Evolutionary conservation across 2,888 invertebrate species (phyloP).

Genomic region (Drosophila helvetica): DNA sequence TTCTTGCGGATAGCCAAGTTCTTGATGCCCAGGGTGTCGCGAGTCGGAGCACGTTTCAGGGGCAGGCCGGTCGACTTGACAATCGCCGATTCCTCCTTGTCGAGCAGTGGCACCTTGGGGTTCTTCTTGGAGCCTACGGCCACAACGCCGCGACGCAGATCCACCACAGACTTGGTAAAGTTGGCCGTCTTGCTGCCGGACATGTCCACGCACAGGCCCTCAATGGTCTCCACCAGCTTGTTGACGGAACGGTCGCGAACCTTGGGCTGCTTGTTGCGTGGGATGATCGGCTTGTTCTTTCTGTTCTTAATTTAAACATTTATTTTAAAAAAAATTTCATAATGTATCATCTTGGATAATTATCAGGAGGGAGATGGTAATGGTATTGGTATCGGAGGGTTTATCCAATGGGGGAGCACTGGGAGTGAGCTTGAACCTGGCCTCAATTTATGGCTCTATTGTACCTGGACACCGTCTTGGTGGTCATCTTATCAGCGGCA

Average conservation of each 20-base stretch:
- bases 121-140: constrained; percentile 85
- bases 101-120: constrained; percentile 88
- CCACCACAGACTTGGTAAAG: constrained; percentile 87
- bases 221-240: constrained; percentile 92
- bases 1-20: constrained; percentile 92
- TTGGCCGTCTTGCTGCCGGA: constrained; percentile 89
- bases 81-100: constrained; percentile 83
- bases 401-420: not conserved
- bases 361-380: too few relatives aligned
- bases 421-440: constrained; percentile 1
- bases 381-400: not conserved
- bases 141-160: constrained; percentile 86
- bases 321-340: too few relatives aligned
- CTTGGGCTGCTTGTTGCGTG: constrained; percentile 90
- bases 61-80: constrained; percentile 82
- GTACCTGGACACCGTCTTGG: constrained; percentile 58
- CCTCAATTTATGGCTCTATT: constrained; percentile 44
- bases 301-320: too few relatives aligned
- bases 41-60: constrained; percentile 85
- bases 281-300: constrained; percentile 92
- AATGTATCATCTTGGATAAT: too few relatives aligned
- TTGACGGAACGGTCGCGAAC: constrained; percentile 89
- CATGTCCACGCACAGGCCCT: constrained; percentile 95
- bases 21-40: constrained; percentile 94
- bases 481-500: constrained; percentile 61